These are phyloP conservation scores for Macquaria ambigua DNA, from an alignment of 2,113 vertebrate genomes.

Conservation along the genomic window DNA sequence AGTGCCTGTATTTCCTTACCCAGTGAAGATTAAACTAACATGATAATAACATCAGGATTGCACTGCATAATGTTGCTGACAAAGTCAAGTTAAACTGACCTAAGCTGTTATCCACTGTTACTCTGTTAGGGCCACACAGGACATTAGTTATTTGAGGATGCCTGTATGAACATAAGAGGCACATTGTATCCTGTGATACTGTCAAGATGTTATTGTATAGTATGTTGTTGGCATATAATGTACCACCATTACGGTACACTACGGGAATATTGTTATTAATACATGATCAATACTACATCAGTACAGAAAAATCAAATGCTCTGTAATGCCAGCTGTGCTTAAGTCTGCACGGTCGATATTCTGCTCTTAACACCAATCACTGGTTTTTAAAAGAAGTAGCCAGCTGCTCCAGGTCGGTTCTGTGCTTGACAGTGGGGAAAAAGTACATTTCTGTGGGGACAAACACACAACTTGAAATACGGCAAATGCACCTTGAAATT, in stretches of 20 bases:
- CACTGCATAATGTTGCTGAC: constrained; percentile 22
- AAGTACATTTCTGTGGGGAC: constrained; percentile 13
- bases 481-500: constrained; percentile 30
- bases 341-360: constrained; percentile 17
- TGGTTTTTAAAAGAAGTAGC: constrained; percentile 11
- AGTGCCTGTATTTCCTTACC: constrained; percentile 25
- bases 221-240: not conserved
- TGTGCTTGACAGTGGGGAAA: not conserved
- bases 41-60: constrained; percentile 26
- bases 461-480: constrained; percentile 19
- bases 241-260: not conserved
- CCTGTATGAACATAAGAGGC: not conserved
- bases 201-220: not conserved
- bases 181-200: not conserved
- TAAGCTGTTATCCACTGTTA: not conserved
- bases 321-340: constrained; percentile 1
- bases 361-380: constrained; percentile 17
- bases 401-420: constrained; percentile 1
- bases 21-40: constrained; percentile 46
- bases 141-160: not conserved
- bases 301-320: constrained; percentile 6
- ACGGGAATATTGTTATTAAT: not conserved
- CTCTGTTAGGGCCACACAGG: not conserved
- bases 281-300: constrained; percentile 12
- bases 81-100: constrained; percentile 26